Conservation (phyloP, 37 sponge, comb jelly and placozoan genomes). For the Theonella swinhoei region DNA sequence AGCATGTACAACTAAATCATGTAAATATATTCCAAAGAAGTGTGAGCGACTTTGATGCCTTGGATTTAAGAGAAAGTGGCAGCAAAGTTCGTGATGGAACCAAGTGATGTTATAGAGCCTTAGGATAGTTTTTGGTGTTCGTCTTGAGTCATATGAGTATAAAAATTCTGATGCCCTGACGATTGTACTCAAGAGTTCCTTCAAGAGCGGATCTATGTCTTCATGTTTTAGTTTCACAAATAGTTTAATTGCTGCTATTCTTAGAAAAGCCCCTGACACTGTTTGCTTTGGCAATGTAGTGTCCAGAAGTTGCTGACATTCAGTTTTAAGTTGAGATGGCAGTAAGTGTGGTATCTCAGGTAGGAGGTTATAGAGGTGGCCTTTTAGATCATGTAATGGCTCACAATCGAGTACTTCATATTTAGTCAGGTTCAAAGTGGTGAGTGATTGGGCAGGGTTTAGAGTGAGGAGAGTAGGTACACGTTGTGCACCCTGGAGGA, state of each 20-base stretch:
- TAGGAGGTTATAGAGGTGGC: slow-evolving; percentile 12
- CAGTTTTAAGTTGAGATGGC: neutral
- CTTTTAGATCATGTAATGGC: slow-evolving; percentile 30
- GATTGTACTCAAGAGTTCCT: neutral
- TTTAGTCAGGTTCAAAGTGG: neutral
- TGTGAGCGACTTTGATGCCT: neutral
- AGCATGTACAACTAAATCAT: neutral
- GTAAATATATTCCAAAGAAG: neutral
- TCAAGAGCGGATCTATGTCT: neutral
- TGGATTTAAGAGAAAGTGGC: neutral
- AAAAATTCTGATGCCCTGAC: slow-evolving; percentile 10
- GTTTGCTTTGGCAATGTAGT: neutral
- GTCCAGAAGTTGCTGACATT: slow-evolving; percentile 3
- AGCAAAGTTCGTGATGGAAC: slow-evolving; percentile 15
- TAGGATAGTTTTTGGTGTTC: slow-evolving; percentile 16
- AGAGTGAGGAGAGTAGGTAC: slow-evolving; percentile 12
- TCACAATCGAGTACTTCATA: slow-evolving; percentile 16
- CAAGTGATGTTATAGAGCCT: slow-evolving; percentile 31
- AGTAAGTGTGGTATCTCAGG: slow-evolving; percentile 8
- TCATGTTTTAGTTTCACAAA: slow-evolving; percentile 10
- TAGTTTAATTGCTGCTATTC: slow-evolving; percentile 7
- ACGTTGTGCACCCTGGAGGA: slow-evolving; percentile 12
- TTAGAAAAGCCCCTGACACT: neutral
- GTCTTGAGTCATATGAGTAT: slow-evolving; percentile 7
- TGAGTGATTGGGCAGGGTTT: neutral